Base-by-base conservation (phyloP, 2,888 invertebrate species). In the Nemoura dubitans region DNA sequence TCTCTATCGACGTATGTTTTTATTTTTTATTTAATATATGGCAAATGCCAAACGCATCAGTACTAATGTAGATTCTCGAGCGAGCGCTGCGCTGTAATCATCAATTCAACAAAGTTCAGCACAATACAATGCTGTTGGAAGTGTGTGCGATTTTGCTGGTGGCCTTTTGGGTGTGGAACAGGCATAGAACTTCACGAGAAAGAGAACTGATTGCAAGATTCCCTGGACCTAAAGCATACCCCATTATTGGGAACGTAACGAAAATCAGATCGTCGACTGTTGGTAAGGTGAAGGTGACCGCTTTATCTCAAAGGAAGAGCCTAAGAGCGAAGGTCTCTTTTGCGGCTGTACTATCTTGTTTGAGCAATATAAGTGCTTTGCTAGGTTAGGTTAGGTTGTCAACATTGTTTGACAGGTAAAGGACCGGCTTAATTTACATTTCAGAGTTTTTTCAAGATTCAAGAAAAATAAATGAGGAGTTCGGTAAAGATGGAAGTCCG, bases 121-220 rank as follows among this genome's bases (percentile, higher is more conserved):
- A n/a, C 36, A 6, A 7, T 14, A 21, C 59, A 10, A 78, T 78
- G 78, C 28, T 78, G 78, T 16, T 78, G 26, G 78, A 26, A 27
- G 78, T 28, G 28, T 78, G 78, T 28, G 78, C 28, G 3, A 78
- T 28, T 26, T 26, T 78, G 78, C 28, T 78, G 78, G 78, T 78
- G 78, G 78, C 27, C 14, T 7, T 78, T 6, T 78, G 78, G 26
- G 6, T 26, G 78, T 78, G 78, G 78, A 26, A 27, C 27, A 27
- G 78, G 26, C 78, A 78, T 10, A 25, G 78, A 1, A 14, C 27
- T 6, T 26, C 78, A 5, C 26, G 78, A 6, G 26, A 27, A 10
- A 21, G 78, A 16, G 28, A 78, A 28, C n/a, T 78, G 27, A 78
- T 78, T 5, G 7, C 27, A 10, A 78, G 26, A 14, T 78, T 78